These are phyloP conservation scores for Labrus mixtus DNA, from an alignment of 2,113 vertebrate genomes.

Conservation along the genomic window DNA sequence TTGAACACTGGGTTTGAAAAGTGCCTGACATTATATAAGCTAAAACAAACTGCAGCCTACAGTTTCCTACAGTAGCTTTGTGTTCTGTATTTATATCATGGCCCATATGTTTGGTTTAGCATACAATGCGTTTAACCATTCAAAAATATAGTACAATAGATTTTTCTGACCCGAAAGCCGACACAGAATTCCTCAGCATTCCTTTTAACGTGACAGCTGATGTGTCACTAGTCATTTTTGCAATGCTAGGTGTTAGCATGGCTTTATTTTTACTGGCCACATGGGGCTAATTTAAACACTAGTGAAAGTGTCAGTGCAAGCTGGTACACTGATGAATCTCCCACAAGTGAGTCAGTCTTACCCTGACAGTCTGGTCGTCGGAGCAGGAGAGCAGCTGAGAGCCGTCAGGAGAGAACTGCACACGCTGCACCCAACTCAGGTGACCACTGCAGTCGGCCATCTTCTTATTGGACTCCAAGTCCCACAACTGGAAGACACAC, in stretches of 20 bases:
- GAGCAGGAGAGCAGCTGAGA: conserved; percentile 94
- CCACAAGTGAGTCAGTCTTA: conserved; percentile 70
- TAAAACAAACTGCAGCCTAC: too few relatives aligned
- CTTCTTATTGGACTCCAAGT: conserved; percentile 88
- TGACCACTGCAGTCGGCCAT: conserved; percentile 94
- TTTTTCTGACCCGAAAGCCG: too few relatives aligned
- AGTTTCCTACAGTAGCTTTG: too few relatives aligned
- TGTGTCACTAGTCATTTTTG: conserved; percentile 1
- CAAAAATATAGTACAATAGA: too few relatives aligned
- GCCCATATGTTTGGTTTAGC: too few relatives aligned
- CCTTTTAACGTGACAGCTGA: conserved; percentile 20
- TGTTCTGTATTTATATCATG: too few relatives aligned
- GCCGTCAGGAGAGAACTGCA: conserved; percentile 92
- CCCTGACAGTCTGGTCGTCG: conserved; percentile 95
- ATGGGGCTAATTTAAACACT: conserved; percentile 6
- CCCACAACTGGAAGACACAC: conserved; percentile 88
- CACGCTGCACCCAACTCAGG: conserved; percentile 94
- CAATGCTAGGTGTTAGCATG: background rate
- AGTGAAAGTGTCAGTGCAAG: background rate
- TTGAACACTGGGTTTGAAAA: too few relatives aligned
- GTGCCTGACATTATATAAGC: too few relatives aligned
- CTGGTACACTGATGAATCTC: background rate
- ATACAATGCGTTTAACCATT: too few relatives aligned
- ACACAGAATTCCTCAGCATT: background rate
- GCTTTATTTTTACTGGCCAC: conserved; percentile 12